Base-by-base conservation (phyloP, 2,797 vertebrate species). In the Chelidonichthys spinosus region DNA sequence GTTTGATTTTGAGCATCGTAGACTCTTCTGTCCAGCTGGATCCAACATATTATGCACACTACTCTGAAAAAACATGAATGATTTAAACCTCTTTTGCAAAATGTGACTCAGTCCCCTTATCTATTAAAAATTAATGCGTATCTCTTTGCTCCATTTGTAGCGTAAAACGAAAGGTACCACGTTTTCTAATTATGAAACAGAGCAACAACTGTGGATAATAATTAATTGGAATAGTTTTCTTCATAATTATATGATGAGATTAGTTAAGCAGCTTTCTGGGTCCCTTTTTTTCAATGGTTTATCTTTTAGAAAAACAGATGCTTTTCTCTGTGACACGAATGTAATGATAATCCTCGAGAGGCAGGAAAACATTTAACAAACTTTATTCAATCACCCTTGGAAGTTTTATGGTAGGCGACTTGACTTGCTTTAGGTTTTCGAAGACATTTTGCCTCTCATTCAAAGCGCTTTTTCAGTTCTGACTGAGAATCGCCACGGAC, bases 221-320 rank as follows among this genome's bases (percentile, higher is more conserved):
- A 25, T 25, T 25, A 25, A 25, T 25, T 44, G 43, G 43, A 14
- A 63, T 46, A 11, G 14, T 15, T 4, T 46, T n/a, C 42, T 37
- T 56, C 11, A 56, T 56, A 56, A 42, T 39, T 32, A 14, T 43
- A 43, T 44, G 5, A 39, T 5, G 46, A 55, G 52, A 1, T 36
- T 63, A 60, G 42, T 73, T 60, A 35, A 77, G 66, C 4, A 6
- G 63, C 52, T 32, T 15, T 59, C 60, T 53, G 42, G 3, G 11
- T 52, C 70, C 52, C 10, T 36, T n/a, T 13, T 54, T 14, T 35
- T 54, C 15, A 56, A 42, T 56, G 17, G 52, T 64, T 56, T 53
- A 47, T 36, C n/a, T 47, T 44, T 63, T 40, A 32, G 46, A 44
- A 33, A 66, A 69, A 69, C 46, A 72, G 64, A 69, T 62, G 55